Conservation (phyloP, 1,140 invertebrate species). For the Drosophila rufa region DNA sequence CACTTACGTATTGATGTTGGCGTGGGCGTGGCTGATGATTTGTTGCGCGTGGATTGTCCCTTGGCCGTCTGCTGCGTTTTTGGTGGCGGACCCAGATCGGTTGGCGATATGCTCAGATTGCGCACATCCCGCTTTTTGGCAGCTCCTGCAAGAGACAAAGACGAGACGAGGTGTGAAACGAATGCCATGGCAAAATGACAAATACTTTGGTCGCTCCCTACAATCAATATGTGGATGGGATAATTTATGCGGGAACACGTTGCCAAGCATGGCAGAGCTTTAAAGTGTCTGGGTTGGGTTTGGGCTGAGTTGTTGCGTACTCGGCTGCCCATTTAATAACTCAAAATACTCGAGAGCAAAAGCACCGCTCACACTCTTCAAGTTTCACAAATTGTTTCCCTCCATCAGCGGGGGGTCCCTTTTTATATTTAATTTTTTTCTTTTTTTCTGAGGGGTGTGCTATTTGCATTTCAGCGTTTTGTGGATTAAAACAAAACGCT, state of each 20-base stretch:
- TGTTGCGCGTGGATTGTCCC: conserved; percentile 74
- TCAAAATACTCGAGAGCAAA: conserved; percentile 30
- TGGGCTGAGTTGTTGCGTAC: conserved; percentile 10
- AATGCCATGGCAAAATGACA: conserved; percentile 12
- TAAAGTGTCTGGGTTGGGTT: conserved; percentile 31
- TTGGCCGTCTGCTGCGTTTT: conserved; percentile 84
- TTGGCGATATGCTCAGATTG: conserved; percentile 84
- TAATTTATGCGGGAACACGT: conserved; percentile 80
- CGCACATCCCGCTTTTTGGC: conserved; percentile 85
- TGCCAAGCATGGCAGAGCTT: conserved; percentile 19
- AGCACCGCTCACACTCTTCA: conserved; percentile 26
- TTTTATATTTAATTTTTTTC: neutral
- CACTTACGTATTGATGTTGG: conserved; percentile 77
- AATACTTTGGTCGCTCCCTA: conserved; percentile 23
- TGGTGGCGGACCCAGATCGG: conserved; percentile 84
- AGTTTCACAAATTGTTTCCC: conserved; percentile 34
- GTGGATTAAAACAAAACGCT: conserved; percentile 75
- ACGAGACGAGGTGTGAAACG: conserved; percentile 28
- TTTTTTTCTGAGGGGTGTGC: conserved; percentile 11
- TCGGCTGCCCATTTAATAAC: conserved; percentile 54
- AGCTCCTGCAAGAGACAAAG: conserved; percentile 68
- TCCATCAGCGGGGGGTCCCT: conserved; percentile 12
- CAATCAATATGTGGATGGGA: conserved; percentile 35
- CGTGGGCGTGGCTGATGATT: conserved; percentile 62
- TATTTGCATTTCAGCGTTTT: conserved; percentile 66